These are phyloP conservation scores for Scaptodrosophila lebanonensis DNA, from an alignment of 1,140 invertebrate genomes.

Conservation along the genomic window DNA sequence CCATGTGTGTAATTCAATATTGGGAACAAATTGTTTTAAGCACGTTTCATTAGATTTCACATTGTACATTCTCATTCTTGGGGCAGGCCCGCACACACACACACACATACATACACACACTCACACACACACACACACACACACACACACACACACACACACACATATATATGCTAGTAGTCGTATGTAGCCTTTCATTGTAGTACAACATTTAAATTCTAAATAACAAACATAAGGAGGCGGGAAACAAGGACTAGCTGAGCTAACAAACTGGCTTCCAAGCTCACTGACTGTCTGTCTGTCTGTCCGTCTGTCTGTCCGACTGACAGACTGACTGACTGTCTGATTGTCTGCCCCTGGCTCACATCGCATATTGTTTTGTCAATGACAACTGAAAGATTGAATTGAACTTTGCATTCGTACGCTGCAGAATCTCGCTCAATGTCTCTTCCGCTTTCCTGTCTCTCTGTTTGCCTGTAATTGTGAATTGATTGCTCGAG, in stretches of 20 bases:
- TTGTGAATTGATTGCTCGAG: conserved; percentile 70
- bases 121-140: conserved; percentile 5
- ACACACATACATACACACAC: conserved; percentile 9
- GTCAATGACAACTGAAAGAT: conserved; percentile 69
- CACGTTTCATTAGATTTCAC: conserved; percentile 69
- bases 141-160: no score
- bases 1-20: conserved; percentile 69
- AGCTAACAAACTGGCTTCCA: conserved; percentile 17
- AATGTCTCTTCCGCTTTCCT: background rate
- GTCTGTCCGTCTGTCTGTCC: background rate
- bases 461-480: no score
- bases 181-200: no score
- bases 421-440: conserved; percentile 10
- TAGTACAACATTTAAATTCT: conserved; percentile 44
- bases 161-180: no score
- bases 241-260: background rate
- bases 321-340: background rate
- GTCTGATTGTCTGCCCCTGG: conserved; percentile 4
- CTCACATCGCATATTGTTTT: conserved; percentile 51
- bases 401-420: conserved; percentile 67
- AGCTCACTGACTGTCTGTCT: background rate
- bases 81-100: no score
- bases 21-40: conserved; percentile 72
- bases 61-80: conserved; percentile 32
- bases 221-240: conserved; percentile 24